Conservation (phyloP, 37 sponge, comb jelly and placozoan species). For the Axinella damicornis region DNA sequence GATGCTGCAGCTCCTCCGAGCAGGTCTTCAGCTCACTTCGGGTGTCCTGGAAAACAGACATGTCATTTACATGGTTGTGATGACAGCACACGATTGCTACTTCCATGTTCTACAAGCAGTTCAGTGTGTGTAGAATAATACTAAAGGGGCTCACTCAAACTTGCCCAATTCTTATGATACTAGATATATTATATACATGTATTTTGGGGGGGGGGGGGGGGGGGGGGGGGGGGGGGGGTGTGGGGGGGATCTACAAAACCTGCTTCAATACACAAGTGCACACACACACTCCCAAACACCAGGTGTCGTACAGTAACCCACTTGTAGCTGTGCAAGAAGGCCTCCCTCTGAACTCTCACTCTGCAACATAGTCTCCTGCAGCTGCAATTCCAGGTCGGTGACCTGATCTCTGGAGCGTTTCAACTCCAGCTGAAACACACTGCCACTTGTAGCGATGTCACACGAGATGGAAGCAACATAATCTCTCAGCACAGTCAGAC, state of each 20-base stretch:
- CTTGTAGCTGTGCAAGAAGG: conserved; percentile 29
- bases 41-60: background rate
- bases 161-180: no score
- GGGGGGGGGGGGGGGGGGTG: no score
- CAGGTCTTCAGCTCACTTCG: background rate
- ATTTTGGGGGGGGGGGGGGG: no score
- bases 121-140: no score
- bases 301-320: background rate
- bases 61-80: background rate
- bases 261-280: no score
- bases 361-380: conserved; percentile 57
- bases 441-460: conserved; percentile 13
- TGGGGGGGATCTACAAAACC: no score
- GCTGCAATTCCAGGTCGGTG: conserved; percentile 65
- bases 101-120: no score
- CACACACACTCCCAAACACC: no score
- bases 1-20: background rate
- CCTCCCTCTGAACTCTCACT: conserved; percentile 46
- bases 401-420: background rate
- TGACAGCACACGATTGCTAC: no score
- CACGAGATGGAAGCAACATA: conserved; percentile 35
- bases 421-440: conserved; percentile 17
- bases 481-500: conserved; percentile 51
- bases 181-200: no score
- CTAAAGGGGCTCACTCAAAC: no score